phyloP scores from a whole-genome alignment of 2,797 vertebrate species.

The Percopsis omiscomaycus region DNA sequence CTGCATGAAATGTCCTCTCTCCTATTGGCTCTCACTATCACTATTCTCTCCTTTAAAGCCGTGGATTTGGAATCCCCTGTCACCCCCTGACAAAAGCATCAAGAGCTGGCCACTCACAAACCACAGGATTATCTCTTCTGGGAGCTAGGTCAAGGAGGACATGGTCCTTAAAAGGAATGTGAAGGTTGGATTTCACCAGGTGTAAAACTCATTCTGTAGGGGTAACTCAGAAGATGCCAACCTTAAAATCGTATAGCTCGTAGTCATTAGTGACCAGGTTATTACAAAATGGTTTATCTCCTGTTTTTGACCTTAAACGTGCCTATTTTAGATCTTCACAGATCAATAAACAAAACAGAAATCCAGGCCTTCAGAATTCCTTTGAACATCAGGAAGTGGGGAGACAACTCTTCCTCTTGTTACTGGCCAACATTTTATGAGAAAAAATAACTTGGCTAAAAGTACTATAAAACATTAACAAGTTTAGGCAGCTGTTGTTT shows the following conservation, averaged over 20 bases:
- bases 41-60: slow-evolving; percentile 60
- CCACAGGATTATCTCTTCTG: slow-evolving; percentile 64
- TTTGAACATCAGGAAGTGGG: background rate
- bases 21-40: slow-evolving; percentile 53
- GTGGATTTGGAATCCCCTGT: slow-evolving; percentile 59
- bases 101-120: slow-evolving; percentile 56
- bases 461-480: slow-evolving; percentile 26
- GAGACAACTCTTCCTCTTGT: background rate
- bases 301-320: slow-evolving; percentile 5
- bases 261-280: slow-evolving; percentile 2
- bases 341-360: slow-evolving; percentile 4
- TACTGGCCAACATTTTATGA: slow-evolving; percentile 11
- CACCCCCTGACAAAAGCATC: slow-evolving; percentile 70
- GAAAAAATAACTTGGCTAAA: slow-evolving; percentile 20
- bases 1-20: slow-evolving; percentile 49
- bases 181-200: slow-evolving; percentile 50
- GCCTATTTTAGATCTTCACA: background rate
- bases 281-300: slow-evolving; percentile 12
- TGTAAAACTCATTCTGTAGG: slow-evolving; percentile 46
- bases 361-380: background rate
- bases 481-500: slow-evolving; percentile 41
- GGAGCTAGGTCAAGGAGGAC: slow-evolving; percentile 47
- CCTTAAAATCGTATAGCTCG: slow-evolving; percentile 5
- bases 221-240: slow-evolving; percentile 15
- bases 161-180: slow-evolving; percentile 45